phyloP scores from a whole-genome alignment of 2,888 invertebrate genomes.

The Eurois occulta region DNA sequence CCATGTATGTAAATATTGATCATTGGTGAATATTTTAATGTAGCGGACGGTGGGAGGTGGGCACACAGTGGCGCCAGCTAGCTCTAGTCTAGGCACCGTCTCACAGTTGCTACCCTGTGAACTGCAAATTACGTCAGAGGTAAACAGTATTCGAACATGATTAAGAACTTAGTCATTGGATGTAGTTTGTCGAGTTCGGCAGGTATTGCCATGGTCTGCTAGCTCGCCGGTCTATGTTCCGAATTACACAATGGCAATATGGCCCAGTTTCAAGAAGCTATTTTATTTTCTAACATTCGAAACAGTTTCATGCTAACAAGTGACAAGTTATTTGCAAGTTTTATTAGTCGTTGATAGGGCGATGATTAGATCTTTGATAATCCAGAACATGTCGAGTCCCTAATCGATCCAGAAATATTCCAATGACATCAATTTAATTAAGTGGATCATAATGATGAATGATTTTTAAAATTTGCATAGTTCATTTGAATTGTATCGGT shows the following conservation, averaged over 20 bases:
- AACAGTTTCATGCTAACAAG: constrained; percentile 18
- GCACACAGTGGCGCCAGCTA: constrained; percentile 12
- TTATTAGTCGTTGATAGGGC: constrained; percentile 16
- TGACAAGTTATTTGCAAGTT: constrained; percentile 31
- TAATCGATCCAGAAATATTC: not conserved
- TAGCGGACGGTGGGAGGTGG: constrained; percentile 26
- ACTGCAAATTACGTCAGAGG: constrained; percentile 25
- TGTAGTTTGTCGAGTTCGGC: constrained; percentile 35
- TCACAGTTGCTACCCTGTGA: constrained; percentile 17
- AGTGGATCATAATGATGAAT: constrained; percentile 1
- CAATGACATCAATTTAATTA: not conserved
- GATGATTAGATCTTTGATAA: not conserved
- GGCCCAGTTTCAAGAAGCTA: constrained; percentile 31
- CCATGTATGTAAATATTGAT: constrained; percentile 62
- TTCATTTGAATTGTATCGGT: not conserved
- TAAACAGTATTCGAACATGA: constrained; percentile 21
- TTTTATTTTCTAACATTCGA: constrained; percentile 39
- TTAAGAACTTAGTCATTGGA: constrained; percentile 42
- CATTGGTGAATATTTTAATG: constrained; percentile 57
- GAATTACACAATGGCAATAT: constrained; percentile 47
- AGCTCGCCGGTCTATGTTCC: constrained; percentile 26
- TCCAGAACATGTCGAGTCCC: constrained; percentile 5
- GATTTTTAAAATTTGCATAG: not conserved
- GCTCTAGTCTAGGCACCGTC: constrained; percentile 6
- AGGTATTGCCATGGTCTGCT: constrained; percentile 43